Evolutionary conservation across 2,888 invertebrate species (phyloP), one percentile per base, ranked within the genome.

Genomic region (Acholoe squamosa): DNA sequence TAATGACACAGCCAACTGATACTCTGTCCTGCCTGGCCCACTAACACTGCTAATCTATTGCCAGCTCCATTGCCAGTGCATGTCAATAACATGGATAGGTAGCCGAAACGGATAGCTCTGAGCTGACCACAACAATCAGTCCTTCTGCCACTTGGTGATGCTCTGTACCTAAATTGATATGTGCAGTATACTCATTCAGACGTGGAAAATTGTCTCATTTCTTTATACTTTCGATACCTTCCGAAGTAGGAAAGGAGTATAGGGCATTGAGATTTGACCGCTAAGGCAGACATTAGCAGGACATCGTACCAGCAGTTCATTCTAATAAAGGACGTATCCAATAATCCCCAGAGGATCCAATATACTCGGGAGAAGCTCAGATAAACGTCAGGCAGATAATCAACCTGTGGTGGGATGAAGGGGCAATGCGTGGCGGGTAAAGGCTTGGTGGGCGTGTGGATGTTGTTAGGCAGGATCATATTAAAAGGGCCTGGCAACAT

Each of bases 1-100:
- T 61, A 61, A 61, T 61, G 61, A 61, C 61, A 61, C 61, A 61
- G 22, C 61, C 61, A n/a, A n/a, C 61, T 61, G 61, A 19, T 61
- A 61, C 61, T 61, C n/a, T 61, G 61, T 19, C 61, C 19, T 3
- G n/a, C 61, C 61, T n/a, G 22, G 61, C 19, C 61, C n/a, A n/a
- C 3, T 19, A 3, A 61, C 61, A 61, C 61, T n/a, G 14, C 22
- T n/a, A n/a, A 61, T 61, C 19, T 61, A 61, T 61, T 61, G n/a
- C 61, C 61, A 61, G 61, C 61, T 19, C 61, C 3, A n/a, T n/a
- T n/a, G n/a, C n/a, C n/a, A n/a, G n/a, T n/a, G n/a, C n/a, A 61
- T 61, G 22, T 19, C n/a, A 61, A 61, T 61, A 61, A 61, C 61
- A 19, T 43, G 19, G 61, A 61, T 19, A n/a, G 12, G 12, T 19